Evolutionary conservation across 2,797 vertebrate genomes (phyloP).

Genomic region (Schizothorax lantsangensis): DNA sequence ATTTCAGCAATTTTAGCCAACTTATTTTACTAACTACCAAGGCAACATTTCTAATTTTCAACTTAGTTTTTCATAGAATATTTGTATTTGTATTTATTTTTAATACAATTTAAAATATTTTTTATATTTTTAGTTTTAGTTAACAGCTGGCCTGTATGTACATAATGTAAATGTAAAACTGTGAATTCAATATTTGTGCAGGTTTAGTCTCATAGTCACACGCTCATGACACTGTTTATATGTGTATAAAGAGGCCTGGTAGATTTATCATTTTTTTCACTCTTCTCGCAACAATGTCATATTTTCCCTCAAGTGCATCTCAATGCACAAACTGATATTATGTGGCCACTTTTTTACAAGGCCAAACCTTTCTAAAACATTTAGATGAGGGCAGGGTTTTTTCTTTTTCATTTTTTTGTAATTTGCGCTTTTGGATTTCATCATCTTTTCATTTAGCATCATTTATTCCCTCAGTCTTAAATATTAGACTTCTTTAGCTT

Average conservation of each 20-base stretch:
- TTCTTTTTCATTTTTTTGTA: background rate
- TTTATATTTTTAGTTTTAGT: background rate
- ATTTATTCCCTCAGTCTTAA: conserved; percentile 36
- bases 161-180: background rate
- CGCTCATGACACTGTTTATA: background rate
- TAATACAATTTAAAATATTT: background rate
- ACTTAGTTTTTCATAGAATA: no score
- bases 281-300: background rate
- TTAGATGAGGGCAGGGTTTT: background rate
- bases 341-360: background rate
- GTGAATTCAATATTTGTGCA: background rate
- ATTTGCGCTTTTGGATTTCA: conserved; percentile 59
- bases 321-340: background rate
- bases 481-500: conserved; percentile 38
- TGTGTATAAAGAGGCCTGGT: no score
- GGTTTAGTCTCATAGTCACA: background rate
- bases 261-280: background rate
- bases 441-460: conserved; percentile 57
- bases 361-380: background rate
- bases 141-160: background rate
- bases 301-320: background rate
- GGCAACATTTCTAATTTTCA: background rate
- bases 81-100: no score
- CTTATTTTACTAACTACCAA: background rate
- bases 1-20: background rate